phyloP scores from a whole-genome alignment of 2,888 invertebrate genomes.

The Macropis europaea region DNA sequence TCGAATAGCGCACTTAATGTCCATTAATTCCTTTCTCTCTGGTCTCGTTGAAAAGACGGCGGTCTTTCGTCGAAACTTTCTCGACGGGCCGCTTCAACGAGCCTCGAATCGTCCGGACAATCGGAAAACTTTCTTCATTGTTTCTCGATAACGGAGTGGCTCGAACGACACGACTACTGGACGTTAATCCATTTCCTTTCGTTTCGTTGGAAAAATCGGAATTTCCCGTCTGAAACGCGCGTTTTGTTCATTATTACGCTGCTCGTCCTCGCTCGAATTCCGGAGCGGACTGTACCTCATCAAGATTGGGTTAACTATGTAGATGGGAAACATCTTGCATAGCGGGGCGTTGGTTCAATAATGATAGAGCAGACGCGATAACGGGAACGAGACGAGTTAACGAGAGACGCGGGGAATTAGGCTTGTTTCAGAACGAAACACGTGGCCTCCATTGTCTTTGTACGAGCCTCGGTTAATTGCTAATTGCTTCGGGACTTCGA shows the following conservation, averaged over 20 bases:
- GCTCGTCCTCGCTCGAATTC: background rate
- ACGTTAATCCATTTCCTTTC: constrained; percentile 18
- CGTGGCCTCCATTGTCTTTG: too few relatives aligned
- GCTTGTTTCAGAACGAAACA: too few relatives aligned
- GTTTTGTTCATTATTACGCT: constrained; percentile 9
- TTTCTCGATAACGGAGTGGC: background rate
- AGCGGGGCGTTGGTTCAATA: constrained; percentile 53
- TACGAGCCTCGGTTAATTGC: too few relatives aligned
- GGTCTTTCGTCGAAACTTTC: constrained; percentile 14
- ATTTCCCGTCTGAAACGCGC: constrained; percentile 2
- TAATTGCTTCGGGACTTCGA: too few relatives aligned
- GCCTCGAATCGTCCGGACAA: background rate
- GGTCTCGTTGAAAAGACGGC: background rate
- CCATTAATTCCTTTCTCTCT: constrained; percentile 26
- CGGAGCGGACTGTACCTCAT: constrained; percentile 37
- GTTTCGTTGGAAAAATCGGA: constrained; percentile 9
- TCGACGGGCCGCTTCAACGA: constrained; percentile 11
- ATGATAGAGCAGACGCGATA: constrained; percentile 54
- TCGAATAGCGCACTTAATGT: constrained; percentile 5
- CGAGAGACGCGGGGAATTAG: constrained; percentile 6
- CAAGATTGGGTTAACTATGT: constrained; percentile 49
- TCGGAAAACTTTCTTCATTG: constrained; percentile 14
- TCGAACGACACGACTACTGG: too few relatives aligned
- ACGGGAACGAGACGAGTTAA: constrained; percentile 43
- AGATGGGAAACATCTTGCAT: constrained; percentile 55